phyloP scores from a whole-genome alignment of 2,797 vertebrate species.

The Harpagifer antarcticus region DNA sequence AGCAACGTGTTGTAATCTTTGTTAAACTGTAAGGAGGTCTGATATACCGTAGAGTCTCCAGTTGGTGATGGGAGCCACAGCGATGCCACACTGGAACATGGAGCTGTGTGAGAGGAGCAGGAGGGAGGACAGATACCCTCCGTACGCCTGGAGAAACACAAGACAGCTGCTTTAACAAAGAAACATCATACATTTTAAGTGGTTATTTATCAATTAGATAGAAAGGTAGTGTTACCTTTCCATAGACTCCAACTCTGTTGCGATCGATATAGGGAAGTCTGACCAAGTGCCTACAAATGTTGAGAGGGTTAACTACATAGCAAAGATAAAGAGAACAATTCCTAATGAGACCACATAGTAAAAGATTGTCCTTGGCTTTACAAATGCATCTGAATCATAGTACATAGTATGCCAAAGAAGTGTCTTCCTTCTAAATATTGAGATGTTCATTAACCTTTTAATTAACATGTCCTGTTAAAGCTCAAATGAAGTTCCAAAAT shows the following conservation, averaged over 20 bases:
- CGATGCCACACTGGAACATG: slow-evolving; percentile 76
- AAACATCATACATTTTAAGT: background rate
- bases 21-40: background rate
- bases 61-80: slow-evolving; percentile 80
- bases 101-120: slow-evolving; percentile 76
- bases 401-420: background rate
- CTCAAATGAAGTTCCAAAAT: no score
- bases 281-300: slow-evolving; percentile 69
- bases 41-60: slow-evolving; percentile 82
- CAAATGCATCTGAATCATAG: background rate
- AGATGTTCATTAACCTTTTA: no score
- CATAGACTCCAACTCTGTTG: slow-evolving; percentile 79
- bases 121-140: slow-evolving; percentile 80
- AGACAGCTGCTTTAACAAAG: background rate
- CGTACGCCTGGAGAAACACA: slow-evolving; percentile 75
- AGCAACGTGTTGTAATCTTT: background rate
- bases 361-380: background rate
- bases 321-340: background rate
- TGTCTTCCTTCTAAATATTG: no score
- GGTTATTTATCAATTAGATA: background rate
- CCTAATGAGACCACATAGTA: background rate
- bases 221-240: slow-evolving; percentile 68
- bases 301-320: background rate
- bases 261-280: slow-evolving; percentile 76
- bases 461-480: no score